Evolutionary conservation across 2,888 invertebrate species (phyloP).

Genomic region (Globia sparganii): DNA sequence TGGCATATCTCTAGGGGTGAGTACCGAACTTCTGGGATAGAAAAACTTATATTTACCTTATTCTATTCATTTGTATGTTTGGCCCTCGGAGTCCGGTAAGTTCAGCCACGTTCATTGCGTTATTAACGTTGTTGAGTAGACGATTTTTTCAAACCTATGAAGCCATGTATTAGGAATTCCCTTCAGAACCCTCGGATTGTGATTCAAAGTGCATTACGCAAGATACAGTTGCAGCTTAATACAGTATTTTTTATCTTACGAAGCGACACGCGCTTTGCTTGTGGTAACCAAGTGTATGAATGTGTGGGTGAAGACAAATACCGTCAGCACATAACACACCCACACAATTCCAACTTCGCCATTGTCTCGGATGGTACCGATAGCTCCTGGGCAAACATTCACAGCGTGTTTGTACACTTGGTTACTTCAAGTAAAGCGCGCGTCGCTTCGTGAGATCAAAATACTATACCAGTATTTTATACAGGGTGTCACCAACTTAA

Average conservation of each 20-base stretch:
- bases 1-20: conserved; percentile 72
- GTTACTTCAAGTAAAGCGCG: not conserved
- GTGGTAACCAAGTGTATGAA: not conserved
- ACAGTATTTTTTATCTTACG: not conserved
- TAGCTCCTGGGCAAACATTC: not conserved
- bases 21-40: not conserved
- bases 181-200: not conserved
- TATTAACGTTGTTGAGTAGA: not conserved
- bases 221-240: not conserved
- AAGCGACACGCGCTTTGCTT: not conserved
- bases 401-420: not conserved
- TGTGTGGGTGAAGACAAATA: not conserved
- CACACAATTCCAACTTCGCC: not conserved
- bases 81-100: not conserved
- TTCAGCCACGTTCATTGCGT: not conserved
- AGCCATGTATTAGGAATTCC: not conserved
- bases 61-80: not conserved
- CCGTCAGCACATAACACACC: not conserved
- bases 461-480: not conserved
- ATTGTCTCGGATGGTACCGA: not conserved
- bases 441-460: not conserved
- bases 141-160: not conserved
- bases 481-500: too few relatives aligned
- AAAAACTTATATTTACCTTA: not conserved
- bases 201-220: not conserved